Conservation (phyloP, 2,797 vertebrate species). For the Pangasius krempfi region DNA sequence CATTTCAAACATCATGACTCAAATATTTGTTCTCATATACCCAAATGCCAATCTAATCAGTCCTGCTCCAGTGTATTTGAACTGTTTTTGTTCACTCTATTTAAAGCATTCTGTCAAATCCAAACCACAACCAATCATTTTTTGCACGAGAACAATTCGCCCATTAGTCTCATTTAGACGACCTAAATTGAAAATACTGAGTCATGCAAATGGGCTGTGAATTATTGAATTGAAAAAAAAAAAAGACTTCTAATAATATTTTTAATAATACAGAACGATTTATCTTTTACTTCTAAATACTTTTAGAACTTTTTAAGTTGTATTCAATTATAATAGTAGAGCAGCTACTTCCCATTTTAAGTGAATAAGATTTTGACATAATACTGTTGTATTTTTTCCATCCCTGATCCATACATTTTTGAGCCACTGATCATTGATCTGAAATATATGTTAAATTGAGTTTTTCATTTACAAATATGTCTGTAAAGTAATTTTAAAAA, state of each 20-base stretch:
- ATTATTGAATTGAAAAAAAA: neutral
- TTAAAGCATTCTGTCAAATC: neutral
- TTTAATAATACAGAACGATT: neutral
- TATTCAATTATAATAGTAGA: neutral
- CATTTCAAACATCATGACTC: slow-evolving; percentile 1
- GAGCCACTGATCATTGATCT: neutral
- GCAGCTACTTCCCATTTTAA: neutral
- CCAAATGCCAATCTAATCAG: neutral
- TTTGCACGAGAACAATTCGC: neutral
- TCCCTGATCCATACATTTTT: neutral
- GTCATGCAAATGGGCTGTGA: neutral
- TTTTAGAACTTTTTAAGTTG: neutral
- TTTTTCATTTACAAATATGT: neutral
- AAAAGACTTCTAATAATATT: neutral
- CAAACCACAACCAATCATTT: neutral
- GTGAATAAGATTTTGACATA: neutral
- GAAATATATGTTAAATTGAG: neutral
- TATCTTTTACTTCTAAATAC: neutral
- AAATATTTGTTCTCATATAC: neutral
- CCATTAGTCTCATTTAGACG: neutral
- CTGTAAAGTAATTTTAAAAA: neutral
- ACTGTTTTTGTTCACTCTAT: neutral
- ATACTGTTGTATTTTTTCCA: too few species aligned
- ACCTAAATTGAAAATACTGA: neutral
- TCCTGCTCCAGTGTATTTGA: neutral